phyloP scores from a whole-genome alignment of 2,797 vertebrate genomes.

The Psittacula derbiana region DNA sequence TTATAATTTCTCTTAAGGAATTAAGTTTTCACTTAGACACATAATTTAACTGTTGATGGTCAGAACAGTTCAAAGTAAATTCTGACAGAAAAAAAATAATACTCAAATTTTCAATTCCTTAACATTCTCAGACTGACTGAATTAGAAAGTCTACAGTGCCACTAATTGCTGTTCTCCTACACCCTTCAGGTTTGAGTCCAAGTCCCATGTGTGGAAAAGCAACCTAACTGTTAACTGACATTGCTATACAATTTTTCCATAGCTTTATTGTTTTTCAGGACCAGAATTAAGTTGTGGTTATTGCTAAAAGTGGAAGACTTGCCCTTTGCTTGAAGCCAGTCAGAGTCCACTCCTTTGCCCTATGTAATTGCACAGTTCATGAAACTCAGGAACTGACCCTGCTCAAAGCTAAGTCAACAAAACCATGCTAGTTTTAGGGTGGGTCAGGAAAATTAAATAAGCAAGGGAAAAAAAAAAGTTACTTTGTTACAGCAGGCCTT shows the following conservation, averaged over 20 bases:
- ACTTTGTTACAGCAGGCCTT: background rate
- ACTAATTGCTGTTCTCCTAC: background rate
- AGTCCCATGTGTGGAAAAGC: accelerated
- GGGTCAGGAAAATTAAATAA: background rate
- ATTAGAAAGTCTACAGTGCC: background rate
- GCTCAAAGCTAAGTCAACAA: background rate
- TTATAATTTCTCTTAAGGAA: background rate
- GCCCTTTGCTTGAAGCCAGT: background rate
- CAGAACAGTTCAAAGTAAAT: background rate
- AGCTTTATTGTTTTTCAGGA: background rate
- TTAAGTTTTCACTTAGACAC: background rate
- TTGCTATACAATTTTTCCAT: background rate
- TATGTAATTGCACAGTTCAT: background rate
- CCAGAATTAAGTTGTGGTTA: background rate
- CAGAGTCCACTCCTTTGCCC: background rate
- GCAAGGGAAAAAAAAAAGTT: background rate
- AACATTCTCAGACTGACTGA: background rate
- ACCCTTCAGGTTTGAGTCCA: background rate
- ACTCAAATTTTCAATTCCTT: background rate
- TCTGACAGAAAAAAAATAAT: background rate
- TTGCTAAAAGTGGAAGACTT: background rate
- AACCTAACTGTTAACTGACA: background rate
- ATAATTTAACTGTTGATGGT: background rate
- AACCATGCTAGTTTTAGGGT: background rate
- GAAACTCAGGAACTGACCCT: background rate